Base-by-base conservation (phyloP, 2,797 vertebrate species). In the Sciurus carolinensis region DNA sequence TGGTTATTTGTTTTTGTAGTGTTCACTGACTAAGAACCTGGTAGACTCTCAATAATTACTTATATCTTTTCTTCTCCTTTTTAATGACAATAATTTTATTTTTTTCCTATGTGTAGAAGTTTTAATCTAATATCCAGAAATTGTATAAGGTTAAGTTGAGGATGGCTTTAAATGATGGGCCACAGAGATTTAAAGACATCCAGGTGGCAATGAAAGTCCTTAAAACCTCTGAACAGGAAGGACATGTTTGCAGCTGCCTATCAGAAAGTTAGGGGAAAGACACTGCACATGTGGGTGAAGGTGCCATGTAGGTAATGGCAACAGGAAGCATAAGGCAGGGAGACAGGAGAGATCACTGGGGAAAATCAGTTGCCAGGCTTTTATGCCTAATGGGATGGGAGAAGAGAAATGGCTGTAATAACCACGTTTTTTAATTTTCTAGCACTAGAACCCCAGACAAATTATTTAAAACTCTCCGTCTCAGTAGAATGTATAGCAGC, bases 371-470 rank as follows among this genome's bases (percentile, higher is more conserved):
- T 71, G 8, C 17, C 44, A 57, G 52, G n/a, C 18, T 11, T 81
- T 62, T 81, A 10, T 9, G 72, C 17, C 6, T 91, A 83, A 72
- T 88, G 57, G 88, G 4, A 18, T 30, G 39, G n/a, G 22, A 69
- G 42, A 89, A 52, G n/a, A 77, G 73, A 91, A 87, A 59, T 20
- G 75, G 30, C 18, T 7, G 26, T 24, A 71, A 57, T 72, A 39
- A 83, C 18, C 10, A 62, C 33, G 5, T 28, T 80, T 92, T 91
- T 94, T 14, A 54, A 71, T 71, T 64, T 91, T 69, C 42, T 14
- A 5, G 42, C 47, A 64, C 59, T 75, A 62, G 59, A 50, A 28
- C 4, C 20, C 8, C 50, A 66, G 42, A 50, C 62, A 79, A 89
- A 86, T 64, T 44, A 67, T 91, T 36, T 77, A 64, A 81, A 72